Base-by-base conservation (phyloP, 30 jellyfish, hydroid and myxozoan species). In the Cassiopea andromeda region DNA sequence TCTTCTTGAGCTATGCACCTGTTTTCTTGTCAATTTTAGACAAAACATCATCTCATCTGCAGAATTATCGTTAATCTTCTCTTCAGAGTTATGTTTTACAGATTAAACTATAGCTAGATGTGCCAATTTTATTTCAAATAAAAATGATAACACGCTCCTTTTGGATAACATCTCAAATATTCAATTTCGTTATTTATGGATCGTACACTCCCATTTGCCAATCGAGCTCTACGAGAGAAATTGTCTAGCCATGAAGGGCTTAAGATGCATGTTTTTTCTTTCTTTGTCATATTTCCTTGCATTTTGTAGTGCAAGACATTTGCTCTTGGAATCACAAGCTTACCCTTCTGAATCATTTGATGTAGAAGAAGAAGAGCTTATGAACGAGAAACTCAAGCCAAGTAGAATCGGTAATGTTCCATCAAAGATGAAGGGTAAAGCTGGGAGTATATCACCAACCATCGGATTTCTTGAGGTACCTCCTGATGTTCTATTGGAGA, bases 401-500 rank as follows among this genome's bases (percentile, higher is more conserved):
- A 75, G 47, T n/a, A 81, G 58, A 60, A 4, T 85, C 16, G 82
- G 43, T n/a, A 46, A 16, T 2, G 43, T 85, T 43, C 76, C 75
- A 14, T 27, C 77, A 10, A 45, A 75, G 43, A 58, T 71, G 58
- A 73, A 50, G 14, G 77, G 59, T 46, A 48, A 45, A 15, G 87
- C 73, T 0, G 73, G 16, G 16, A 82, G n/a, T n/a, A 18, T 46
- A n/a, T 17, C 38, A 73, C 73, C 83, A 72, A 78, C 44, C 4
- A 15, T 80, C 44, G 89, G 85, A 9, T 89, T 89, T 54, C 92
- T 87, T 2, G 87, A 79, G 61, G 87, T 69, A 7, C 45, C 96
- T 17, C 90, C 96, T 46, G 96, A 89, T 75, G 57, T 89, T 48
- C 46, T 89, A 44, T 66, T 89, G 73, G 96, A 89, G 54, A 80